Base-by-base conservation (phyloP, 2,797 vertebrate species). In the Acestrorhynchus altus region DNA sequence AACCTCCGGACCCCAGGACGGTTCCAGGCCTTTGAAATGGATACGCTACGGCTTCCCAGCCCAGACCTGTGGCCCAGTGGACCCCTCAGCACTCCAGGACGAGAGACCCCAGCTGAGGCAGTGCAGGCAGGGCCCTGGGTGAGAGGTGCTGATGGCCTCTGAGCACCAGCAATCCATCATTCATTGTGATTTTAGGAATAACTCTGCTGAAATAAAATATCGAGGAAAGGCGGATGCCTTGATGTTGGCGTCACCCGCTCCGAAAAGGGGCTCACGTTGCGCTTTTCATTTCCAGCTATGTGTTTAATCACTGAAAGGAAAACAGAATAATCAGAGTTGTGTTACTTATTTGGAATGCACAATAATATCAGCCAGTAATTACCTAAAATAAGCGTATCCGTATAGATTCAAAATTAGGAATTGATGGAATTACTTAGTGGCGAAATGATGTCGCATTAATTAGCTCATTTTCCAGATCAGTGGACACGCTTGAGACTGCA, bases 11-110 rank as follows among this genome's bases (percentile, higher is more conserved):
- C 83, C 83, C 16, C 26, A 83, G 73, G 75, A 81, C 81, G 80
- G 87, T 89, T 87, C 80, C 71, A 82, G 83, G 71, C 81, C 90
- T 93, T 92, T 93, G 91, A 94, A 93, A 93, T 92, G 85, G 87
- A 94, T 92, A 92, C 88, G 76, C 76, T 84, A 80, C 80, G 77
- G 52, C 56, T 81, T 86, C 80, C 74, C 73, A 74, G 60, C 47
- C 47, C 20, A 74, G 77, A 57, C 68, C 71, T 51, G 52, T 76
- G 80, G 74, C 71, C 80, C 74, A 59, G 57, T 63, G 71, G 79
- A 35, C 67, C 76, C 73, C 69, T 59, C 44, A 40, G 9, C 22
- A 40, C 47, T 70, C 67, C 59, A 70, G 73, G 72, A 71, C 35
- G 51, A 42, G 61, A 61, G 72, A 64, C 61, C 65, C 72, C 65